Evolutionary conservation across 2,888 invertebrate species (phyloP), one percentile per base, ranked within the genome.

Genomic region (Zaprionus obscuricornis): DNA sequence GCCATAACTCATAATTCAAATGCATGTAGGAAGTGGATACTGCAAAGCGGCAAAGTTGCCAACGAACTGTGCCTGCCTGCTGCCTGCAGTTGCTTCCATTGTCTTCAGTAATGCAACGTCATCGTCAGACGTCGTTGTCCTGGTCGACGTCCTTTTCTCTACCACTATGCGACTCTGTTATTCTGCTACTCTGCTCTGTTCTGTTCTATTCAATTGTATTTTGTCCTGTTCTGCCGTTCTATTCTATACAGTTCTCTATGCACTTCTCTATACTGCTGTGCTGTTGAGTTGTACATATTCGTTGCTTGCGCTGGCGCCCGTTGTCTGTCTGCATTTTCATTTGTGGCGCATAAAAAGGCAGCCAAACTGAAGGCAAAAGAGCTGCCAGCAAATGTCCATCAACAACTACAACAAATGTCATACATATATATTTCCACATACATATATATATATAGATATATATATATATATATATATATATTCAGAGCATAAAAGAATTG

Each of bases 301-400:
- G 50, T 16, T 14, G 42, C 24, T 13, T 14, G 13, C 29, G 45
- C 52, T 83, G 86, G 83, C 86, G 86, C 87, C 85, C 72, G 71
- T 71, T 74, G 78, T 83, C 85, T 85, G 84, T 78, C 85, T 85
- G 84, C 78, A 85, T 74, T 81, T 81, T 82, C 78, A 81, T 81
- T 81, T 81, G 81, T 85, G 75, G 84, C 74, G 74, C 81, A 74
- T 69, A 83, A 70, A 76, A 69, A 84, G 66, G 17, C 69, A 56
- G 56, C 59, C 57, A 43, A 65, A 62, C 65, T 66, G 33, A 70
- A 72, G 70, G 68, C 62, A 75, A 62, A 67, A 81, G 75, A 81
- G 77, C 70, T 84, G 81, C 82, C 85, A 81, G 78, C 82, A 85
- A 83, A 83, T 83, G 82, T 82, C 83, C 82, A 83, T 82, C 85